Percentiles rank a stretch among this genome's conserved stretches.
Evolutionary conservation across 2,797 vertebrate genomes (phyloP).

Genomic region (Naso thynnoides): DNA sequence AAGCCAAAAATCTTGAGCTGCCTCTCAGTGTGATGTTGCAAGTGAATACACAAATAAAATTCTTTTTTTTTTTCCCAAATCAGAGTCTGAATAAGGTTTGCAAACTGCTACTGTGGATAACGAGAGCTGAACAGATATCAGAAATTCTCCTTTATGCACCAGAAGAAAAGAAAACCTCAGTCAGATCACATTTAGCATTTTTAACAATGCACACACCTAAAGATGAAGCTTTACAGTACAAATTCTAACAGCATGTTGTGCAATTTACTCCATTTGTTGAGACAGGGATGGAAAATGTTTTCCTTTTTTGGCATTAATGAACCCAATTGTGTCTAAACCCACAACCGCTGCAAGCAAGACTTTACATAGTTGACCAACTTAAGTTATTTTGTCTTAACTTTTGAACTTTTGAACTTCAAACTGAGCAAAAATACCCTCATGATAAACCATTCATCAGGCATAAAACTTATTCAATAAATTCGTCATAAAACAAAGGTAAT

Average conservation of each 20-base stretch:
- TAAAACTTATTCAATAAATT: background rate
- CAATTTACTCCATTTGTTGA: background rate
- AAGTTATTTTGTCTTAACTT: background rate
- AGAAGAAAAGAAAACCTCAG: background rate
- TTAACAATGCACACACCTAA: background rate
- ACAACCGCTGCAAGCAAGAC: background rate
- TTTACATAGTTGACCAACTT: slow-evolving; percentile 7
- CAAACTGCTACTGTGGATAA: background rate
- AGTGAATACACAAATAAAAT: slow-evolving; percentile 15
- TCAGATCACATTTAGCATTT: background rate
- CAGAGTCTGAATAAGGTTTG: slow-evolving; percentile 6
- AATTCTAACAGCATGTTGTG: background rate
- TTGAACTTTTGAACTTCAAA: background rate
- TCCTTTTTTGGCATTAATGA: slow-evolving; percentile 4
- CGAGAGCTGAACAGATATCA: background rate
- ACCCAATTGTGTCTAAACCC: background rate
- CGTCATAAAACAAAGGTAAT: too few species aligned
- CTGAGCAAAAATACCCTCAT: background rate
- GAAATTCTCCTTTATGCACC: background rate
- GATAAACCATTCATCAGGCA: background rate
- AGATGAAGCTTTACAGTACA: background rate
- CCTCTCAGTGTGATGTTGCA: slow-evolving; percentile 16
- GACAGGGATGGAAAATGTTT: slow-evolving; percentile 6
- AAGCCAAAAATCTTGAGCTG: slow-evolving; percentile 46
- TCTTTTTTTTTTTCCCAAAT: slow-evolving; percentile 32